Conservation (phyloP, 2,113 vertebrate species). For the Coreoperca whiteheadi region DNA sequence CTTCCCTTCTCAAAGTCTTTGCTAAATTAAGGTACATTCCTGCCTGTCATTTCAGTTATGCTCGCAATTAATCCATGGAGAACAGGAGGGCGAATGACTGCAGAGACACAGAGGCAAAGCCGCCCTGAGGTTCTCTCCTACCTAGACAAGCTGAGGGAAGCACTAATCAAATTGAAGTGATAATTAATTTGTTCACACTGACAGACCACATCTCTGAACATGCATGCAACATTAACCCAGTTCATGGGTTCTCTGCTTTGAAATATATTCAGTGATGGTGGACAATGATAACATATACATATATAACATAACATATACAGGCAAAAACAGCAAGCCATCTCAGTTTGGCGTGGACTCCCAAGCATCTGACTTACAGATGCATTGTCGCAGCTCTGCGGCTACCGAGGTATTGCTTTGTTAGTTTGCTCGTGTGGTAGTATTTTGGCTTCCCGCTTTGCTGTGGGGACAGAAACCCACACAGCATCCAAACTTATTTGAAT, state of each 20-base stretch:
- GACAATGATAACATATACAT: not conserved
- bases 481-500: conserved; percentile 5
- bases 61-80: conserved; percentile 19
- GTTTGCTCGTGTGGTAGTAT: conserved; percentile 29
- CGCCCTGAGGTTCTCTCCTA: conserved; percentile 17
- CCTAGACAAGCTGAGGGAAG: not conserved
- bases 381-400: conserved; percentile 8
- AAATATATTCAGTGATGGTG: not conserved
- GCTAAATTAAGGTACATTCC: conserved; percentile 54
- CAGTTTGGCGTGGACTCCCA: not conserved
- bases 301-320: too few species aligned
- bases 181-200: not conserved
- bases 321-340: not conserved
- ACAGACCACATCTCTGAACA: not conserved
- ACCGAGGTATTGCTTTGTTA: conserved; percentile 22
- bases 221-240: not conserved
- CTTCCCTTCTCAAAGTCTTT: conserved; percentile 9
- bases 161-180: not conserved
- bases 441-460: conserved; percentile 11
- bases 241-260: not conserved
- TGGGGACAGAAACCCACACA: conserved; percentile 3
- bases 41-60: conserved; percentile 56
- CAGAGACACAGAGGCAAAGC: conserved; percentile 1
- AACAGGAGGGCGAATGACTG: not conserved
- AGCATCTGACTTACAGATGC: conserved; percentile 11